Evolutionary conservation across 2,888 invertebrate genomes (phyloP), one percentile per base, ranked within the genome.

Genomic region (Troglohyphantes excavatus): DNA sequence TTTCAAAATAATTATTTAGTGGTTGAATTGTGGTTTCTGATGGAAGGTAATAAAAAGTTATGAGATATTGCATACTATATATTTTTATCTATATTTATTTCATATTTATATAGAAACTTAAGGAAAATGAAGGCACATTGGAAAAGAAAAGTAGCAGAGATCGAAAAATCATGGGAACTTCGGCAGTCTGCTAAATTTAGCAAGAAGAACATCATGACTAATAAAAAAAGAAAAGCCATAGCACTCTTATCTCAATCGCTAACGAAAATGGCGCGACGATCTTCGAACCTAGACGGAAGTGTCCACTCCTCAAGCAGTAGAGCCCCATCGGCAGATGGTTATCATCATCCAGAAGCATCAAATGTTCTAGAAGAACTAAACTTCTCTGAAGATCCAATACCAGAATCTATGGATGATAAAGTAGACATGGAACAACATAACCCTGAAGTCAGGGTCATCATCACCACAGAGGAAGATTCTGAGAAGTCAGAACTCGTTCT

Each of bases 91-190:
- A 2, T 33, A 33, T 70, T 23, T 26, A n/a, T 61, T 78, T 23
- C 21, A 27, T 53, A 2, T 67, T 27, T 61, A 13, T 53, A 2
- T 33, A 90, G 89, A 39, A 90, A 84, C 65, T 65, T 90, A 9
- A 84, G 67, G n/a, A 76, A 61, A 39, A 83, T 84, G 23, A 33
- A 61, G 7, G 72, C 70, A 59, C 78, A 53, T n/a, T 90, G 89
- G 89, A 78, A 78, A 27, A 78, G 63, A 29, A 90, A 84, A 75
- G 82, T 70, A 23, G 19, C 23, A 2, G 43, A 67, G 26, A 63
- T 89, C 6, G 82, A 89, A 43, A 82, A 68, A 27, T 39, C 76
- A 21, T 83, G 82, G 76, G 68, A 76, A 23, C 61, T 26, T 0
- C 33, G 82, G n/a, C 70, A 89, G 19, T 70, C 82, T 5, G 17